These are phyloP conservation scores for Porites divaricata DNA, from an alignment of 92 coral and sea anemone genomes.

Conservation along the genomic window DNA sequence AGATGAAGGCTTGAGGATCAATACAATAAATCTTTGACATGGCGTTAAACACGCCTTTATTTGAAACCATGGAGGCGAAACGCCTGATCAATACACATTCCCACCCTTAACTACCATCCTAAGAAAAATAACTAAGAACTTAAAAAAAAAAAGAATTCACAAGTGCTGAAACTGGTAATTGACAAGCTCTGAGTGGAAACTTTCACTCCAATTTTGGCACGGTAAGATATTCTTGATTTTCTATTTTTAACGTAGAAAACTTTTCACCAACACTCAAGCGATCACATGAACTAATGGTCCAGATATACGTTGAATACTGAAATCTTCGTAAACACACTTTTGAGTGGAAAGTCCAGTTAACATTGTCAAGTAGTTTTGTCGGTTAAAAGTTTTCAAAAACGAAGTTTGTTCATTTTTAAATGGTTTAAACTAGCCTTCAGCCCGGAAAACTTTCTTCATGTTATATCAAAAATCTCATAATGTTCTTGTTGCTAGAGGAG, in stretches of 20 bases:
- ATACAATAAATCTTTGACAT: neutral
- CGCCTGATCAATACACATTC: slow-evolving; percentile 14
- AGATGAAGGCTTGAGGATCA: neutral
- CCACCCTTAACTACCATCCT: neutral
- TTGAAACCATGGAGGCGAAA: neutral
- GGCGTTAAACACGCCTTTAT: neutral
- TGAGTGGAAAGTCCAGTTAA: neutral
- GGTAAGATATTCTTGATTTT: neutral
- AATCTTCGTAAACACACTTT: neutral
- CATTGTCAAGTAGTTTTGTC: neutral
- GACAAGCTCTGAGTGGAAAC: too few species aligned
- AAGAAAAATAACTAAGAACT: neutral
- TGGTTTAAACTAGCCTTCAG: neutral
- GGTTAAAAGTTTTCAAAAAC: neutral
- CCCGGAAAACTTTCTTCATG: neutral
- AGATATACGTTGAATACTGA: neutral
- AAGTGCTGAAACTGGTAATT: too few species aligned
- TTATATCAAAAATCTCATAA: neutral
- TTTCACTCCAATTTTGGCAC: too few species aligned
- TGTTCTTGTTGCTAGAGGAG: neutral
- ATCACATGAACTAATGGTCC: neutral
- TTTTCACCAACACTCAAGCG: neutral
- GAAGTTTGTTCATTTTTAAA: neutral
- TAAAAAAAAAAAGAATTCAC: neutral
- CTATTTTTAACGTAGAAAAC: neutral